phyloP scores from a whole-genome alignment of 2,113 vertebrate species.

The Centrocercus urophasianus region DNA sequence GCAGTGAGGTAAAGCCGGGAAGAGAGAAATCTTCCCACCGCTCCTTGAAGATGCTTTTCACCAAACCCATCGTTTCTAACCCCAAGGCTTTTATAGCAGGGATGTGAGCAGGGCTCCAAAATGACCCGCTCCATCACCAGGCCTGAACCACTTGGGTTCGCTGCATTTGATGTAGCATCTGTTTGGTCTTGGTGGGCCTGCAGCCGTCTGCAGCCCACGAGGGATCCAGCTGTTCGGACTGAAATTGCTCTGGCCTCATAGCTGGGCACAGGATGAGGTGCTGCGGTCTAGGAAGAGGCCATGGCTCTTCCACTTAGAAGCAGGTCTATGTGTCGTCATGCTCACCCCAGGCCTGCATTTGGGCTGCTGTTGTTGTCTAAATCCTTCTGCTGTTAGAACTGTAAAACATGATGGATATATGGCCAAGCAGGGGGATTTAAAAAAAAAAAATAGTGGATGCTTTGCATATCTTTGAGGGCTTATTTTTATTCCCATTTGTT shows the following conservation, averaged over 20 bases:
- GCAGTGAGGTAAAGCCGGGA: not conserved
- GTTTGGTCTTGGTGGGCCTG: not conserved
- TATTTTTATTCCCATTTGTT: constrained; percentile 54
- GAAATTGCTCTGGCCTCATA: not conserved
- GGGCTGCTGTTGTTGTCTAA: not conserved
- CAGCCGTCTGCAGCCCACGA: not conserved
- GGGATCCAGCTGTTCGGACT: not conserved
- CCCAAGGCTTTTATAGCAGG: not conserved
- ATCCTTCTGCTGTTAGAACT: not conserved
- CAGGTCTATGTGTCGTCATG: not conserved
- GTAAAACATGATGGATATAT: not conserved
- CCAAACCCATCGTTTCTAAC: not conserved
- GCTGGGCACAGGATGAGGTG: not conserved
- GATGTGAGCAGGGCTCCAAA: not conserved
- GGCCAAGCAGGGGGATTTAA: not conserved
- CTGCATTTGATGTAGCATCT: not conserved
- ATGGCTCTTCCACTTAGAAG: not conserved
- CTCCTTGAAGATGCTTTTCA: not conserved
- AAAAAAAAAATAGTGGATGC: not conserved
- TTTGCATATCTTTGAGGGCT: constrained; percentile 1
- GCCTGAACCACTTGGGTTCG: not conserved
- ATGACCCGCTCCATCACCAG: fast-evolving
- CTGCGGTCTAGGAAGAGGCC: not conserved
- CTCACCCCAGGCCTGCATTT: not conserved
- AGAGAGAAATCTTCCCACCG: not conserved